These are phyloP conservation scores for Cephalopterus ornatus DNA, from an alignment of 2,113 vertebrate genomes.

Conservation along the genomic window DNA sequence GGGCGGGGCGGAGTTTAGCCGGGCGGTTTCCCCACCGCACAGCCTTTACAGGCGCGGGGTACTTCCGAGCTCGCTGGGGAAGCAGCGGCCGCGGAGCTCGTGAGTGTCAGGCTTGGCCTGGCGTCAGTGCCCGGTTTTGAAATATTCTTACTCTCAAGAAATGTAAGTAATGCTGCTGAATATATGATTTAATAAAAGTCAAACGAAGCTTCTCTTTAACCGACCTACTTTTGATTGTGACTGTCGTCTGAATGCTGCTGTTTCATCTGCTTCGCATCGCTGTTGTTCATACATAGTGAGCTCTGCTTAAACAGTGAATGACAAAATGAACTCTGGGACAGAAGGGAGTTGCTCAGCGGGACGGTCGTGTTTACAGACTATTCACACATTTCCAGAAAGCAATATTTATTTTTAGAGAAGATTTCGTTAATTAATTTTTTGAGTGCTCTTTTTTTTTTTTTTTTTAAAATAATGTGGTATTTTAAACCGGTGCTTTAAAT, in stretches of 20 bases:
- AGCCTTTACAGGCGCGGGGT: rapidly evolving
- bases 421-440: not conserved
- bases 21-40: rapidly evolving
- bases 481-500: not conserved
- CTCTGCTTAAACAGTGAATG: not conserved
- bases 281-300: rapidly evolving
- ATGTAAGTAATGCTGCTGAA: not conserved
- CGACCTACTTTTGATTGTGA: not conserved
- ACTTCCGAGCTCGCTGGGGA: rapidly evolving
- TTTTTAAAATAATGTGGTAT: not conserved
- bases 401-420: not conserved
- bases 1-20: rapidly evolving
- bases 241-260: not conserved
- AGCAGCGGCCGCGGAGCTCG: rapidly evolving
- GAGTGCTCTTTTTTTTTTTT: not conserved
- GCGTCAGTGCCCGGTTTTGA: rapidly evolving
- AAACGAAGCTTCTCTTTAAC: not conserved
- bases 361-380: rapidly evolving
- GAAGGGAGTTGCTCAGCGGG: not conserved
- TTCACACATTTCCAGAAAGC: not conserved
- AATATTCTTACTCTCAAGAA: not conserved
- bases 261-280: not conserved
- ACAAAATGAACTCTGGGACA: not conserved
- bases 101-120: rapidly evolving
- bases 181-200: not conserved